Evolutionary conservation across 2,888 invertebrate genomes (phyloP).

Genomic region (Stenurella melanura): DNA sequence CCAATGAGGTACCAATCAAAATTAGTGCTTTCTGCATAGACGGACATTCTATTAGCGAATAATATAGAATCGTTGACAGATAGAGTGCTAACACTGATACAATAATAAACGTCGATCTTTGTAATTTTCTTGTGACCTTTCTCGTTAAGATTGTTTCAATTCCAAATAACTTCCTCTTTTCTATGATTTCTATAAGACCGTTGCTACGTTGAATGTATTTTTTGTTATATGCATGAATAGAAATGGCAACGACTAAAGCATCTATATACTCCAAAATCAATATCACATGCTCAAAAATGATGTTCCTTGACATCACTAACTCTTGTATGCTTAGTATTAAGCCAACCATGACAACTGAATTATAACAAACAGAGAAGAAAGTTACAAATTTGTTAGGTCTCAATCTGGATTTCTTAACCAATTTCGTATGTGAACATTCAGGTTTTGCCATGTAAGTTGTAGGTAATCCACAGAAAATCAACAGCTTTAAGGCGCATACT

Average conservation of each 20-base stretch:
- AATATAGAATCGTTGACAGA: not conserved
- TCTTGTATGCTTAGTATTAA: not conserved
- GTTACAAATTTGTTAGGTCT: not conserved
- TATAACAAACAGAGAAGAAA: not conserved
- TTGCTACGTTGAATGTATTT: not conserved
- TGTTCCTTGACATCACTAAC: not conserved
- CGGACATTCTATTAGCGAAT: not conserved
- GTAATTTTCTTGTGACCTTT: not conserved
- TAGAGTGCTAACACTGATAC: not conserved
- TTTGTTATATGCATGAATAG: not conserved
- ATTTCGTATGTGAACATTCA: slow-evolving; percentile 10
- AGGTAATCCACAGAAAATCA: slow-evolving; percentile 5
- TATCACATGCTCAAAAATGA: not conserved
- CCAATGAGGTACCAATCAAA: not conserved
- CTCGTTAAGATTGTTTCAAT: not conserved
- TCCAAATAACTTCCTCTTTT: not conserved
- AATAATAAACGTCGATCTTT: not conserved
- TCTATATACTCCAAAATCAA: not conserved
- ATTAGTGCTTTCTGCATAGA: not conserved
- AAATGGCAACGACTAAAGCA: not conserved
- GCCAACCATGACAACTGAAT: not conserved
- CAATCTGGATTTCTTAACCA: slow-evolving; percentile 8
- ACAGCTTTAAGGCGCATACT: not conserved
- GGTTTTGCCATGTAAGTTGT: slow-evolving; percentile 9
- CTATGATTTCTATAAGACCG: not conserved